Evolutionary conservation across 2,797 vertebrate species (phyloP), one percentile per base, ranked within the genome.

Genomic region (Triplophysa yarkandensis): DNA sequence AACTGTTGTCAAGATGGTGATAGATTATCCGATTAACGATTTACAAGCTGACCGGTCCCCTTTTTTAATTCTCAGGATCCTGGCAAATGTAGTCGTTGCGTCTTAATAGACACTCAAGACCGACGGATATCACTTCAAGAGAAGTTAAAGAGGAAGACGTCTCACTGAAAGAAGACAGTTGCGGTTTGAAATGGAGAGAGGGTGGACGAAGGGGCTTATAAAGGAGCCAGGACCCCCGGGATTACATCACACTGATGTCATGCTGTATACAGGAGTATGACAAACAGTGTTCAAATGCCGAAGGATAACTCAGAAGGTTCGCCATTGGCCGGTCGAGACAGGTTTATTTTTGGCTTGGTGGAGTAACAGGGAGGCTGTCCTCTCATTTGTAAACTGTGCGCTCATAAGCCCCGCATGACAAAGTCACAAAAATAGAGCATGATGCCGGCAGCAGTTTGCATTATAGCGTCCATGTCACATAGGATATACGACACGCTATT

Each of bases 271-370:
- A 83, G 87, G 90, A 90, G 85, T 86, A 89, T 90, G 89, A 92
- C 91, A 83, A 85, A 87, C 87, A 88, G 88, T 88, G 90, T 89
- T 88, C 82, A 88, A 82, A 87, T 48, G 41, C 61, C 82, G 83
- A 88, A 92, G 83, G 88, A 85, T 83, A 84, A 86, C 83, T 80
- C 74, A 82, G 68, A 71, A 63, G 62, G 46, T 11, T 43, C 34
- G 82, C 64, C 87, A 91, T 92, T 92, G 90, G 91, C 81, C 85
- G 84, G 83, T 83, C 87, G 87, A 80, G 83, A 79, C 52, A 54
- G 54, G 80, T 65, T 86, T 93, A 94, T 93, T 94, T 94, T 92
- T 93, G 92, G 90, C 68, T 76, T 55, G 88, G 87, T 80, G 86
- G 89, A 48, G n/a, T 32, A 23, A 69, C 68, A 54, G 71, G 67